These are phyloP conservation scores for Neocrepidodera transversa DNA, from an alignment of 2,888 invertebrate species.

Conservation along the genomic window DNA sequence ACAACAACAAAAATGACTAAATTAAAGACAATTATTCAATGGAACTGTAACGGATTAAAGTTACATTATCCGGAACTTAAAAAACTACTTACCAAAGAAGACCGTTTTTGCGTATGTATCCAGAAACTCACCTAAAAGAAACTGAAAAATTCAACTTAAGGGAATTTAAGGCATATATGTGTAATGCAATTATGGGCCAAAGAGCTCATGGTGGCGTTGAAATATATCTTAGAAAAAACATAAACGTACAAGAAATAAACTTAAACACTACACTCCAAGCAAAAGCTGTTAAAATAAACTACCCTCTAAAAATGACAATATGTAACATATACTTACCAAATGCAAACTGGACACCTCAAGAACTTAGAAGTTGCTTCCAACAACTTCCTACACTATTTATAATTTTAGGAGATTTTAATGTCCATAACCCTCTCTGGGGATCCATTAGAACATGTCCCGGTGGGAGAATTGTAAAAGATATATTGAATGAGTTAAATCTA, in stretches of 20 bases:
- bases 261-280: constrained; percentile 2
- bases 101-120: constrained; percentile 9
- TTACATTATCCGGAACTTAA: constrained; percentile 11
- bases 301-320: constrained; percentile 5
- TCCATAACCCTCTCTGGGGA: constrained; percentile 15
- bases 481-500: neutral
- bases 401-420: constrained; percentile 7
- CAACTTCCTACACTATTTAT: constrained; percentile 12
- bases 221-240: constrained; percentile 10
- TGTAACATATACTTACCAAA: constrained; percentile 15
- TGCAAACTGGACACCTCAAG: constrained; percentile 5
- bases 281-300: neutral
- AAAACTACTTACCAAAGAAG: constrained; percentile 4
- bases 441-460: neutral
- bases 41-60: constrained; percentile 22
- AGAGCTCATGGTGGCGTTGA: constrained; percentile 21
- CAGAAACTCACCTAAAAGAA: constrained; percentile 27
- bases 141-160: constrained; percentile 1
- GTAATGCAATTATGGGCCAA: neutral
- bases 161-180: constrained; percentile 6
- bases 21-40: no score
- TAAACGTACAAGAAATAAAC: neutral
- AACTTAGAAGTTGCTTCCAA: neutral
- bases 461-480: constrained; percentile 10
- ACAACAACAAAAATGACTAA: no score